Percentiles rank a stretch among this genome's conserved stretches.
phyloP scores from a whole-genome alignment of 1,140 invertebrate species.

The Dysdera silvatica region DNA sequence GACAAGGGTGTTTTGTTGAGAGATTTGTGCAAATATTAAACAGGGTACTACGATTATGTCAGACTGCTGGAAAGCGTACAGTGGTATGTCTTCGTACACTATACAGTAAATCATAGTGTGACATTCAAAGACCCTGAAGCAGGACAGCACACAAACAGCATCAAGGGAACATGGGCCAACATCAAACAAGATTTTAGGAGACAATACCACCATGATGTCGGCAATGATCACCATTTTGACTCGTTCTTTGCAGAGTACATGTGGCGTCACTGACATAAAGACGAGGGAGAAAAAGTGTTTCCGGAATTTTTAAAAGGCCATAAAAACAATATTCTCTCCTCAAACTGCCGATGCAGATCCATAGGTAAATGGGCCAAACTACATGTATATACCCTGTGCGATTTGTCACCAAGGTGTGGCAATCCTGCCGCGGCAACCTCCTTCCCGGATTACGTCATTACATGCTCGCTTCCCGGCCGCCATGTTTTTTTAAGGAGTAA shows the following conservation, averaged over 20 bases:
- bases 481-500: too few relatives aligned
- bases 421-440: too few relatives aligned
- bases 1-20: constrained; percentile 6
- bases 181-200: background rate
- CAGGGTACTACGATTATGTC: constrained; percentile 13
- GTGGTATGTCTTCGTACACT: constrained; percentile 9
- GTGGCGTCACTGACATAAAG: too few relatives aligned
- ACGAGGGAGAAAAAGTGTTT: too few relatives aligned
- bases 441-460: too few relatives aligned
- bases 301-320: too few relatives aligned
- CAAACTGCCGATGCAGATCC: too few relatives aligned
- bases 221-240: background rate
- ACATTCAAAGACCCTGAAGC: constrained; percentile 24
- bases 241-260: background rate
- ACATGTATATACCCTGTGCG: too few relatives aligned
- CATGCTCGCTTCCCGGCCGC: too few relatives aligned
- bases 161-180: background rate
- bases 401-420: too few relatives aligned
- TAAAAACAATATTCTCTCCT: too few relatives aligned
- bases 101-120: constrained; percentile 14
- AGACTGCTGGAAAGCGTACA: constrained; percentile 17
- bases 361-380: too few relatives aligned
- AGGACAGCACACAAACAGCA: constrained; percentile 10
- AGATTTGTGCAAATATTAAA: constrained; percentile 12
- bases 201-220: background rate